Evolutionary conservation across 64 coral and sea anemone species (phyloP).

Genomic region (Stichodactyla helianthus): DNA sequence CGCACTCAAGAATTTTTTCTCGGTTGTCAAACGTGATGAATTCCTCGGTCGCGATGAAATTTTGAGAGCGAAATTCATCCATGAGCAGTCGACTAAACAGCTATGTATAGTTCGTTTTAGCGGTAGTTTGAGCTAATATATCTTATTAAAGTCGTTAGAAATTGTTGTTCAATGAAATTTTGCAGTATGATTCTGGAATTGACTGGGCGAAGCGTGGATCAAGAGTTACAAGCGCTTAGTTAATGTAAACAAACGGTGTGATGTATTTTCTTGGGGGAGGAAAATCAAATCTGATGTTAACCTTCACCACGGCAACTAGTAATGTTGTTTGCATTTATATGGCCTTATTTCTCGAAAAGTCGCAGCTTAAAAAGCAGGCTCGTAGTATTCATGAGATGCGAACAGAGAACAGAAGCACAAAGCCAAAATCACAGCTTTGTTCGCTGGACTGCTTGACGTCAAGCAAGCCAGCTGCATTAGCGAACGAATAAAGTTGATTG

Average conservation of each 20-base stretch:
- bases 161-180: constrained; percentile 2
- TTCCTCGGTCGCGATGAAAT: constrained; percentile 40
- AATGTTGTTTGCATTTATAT: background rate
- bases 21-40: constrained; percentile 13
- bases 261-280: constrained; percentile 1
- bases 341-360: background rate
- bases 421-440: constrained; percentile 20
- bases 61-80: constrained; percentile 15
- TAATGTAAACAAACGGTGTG: constrained; percentile 61
- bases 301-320: background rate
- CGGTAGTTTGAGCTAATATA: background rate
- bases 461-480: constrained; percentile 21
- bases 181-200: background rate
- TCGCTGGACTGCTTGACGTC: constrained; percentile 3
- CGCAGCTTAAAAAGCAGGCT: background rate
- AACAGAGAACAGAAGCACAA: constrained; percentile 4
- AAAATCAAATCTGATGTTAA: background rate
- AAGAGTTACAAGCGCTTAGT: constrained; percentile 13
- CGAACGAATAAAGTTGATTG: constrained; percentile 15
- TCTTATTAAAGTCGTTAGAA: background rate
- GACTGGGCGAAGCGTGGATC: constrained; percentile 6
- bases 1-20: constrained; percentile 19
- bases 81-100: constrained; percentile 21
- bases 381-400: background rate
- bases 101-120: constrained; percentile 3